Evolutionary conservation across 2,888 invertebrate species (phyloP).

Genomic region (Hirtodrosophila confusa): DNA sequence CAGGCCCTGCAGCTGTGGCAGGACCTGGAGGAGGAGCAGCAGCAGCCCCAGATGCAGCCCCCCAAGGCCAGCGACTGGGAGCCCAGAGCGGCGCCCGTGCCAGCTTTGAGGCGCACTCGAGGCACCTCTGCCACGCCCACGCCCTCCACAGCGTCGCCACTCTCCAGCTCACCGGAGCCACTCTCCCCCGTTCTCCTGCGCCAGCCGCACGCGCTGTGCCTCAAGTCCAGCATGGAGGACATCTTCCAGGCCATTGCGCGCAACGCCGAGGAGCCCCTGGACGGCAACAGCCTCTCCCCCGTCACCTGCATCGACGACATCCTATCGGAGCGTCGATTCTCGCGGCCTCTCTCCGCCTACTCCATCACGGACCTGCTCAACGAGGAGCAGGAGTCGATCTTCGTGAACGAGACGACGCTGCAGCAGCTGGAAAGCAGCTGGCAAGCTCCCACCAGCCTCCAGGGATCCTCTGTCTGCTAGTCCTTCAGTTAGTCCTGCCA

Average conservation of each 20-base stretch:
- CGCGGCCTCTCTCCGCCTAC: conserved; percentile 83
- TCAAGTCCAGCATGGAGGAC: conserved; percentile 82
- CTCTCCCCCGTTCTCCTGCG: conserved; percentile 66
- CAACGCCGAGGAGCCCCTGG: conserved; percentile 72
- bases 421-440: conserved; percentile 47
- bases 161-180: conserved; percentile 69
- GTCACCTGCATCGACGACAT: conserved; percentile 83
- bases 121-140: conserved; percentile 79
- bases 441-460: background rate
- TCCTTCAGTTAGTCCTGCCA: conserved; percentile 36
- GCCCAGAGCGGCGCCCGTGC: conserved; percentile 53
- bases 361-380: conserved; percentile 84
- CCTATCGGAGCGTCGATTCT: conserved; percentile 82
- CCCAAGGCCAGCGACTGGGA: conserved; percentile 52
- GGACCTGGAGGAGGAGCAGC: conserved; percentile 63
- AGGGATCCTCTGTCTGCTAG: background rate
- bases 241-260: conserved; percentile 82
- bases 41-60: background rate
- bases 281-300: conserved; percentile 70
- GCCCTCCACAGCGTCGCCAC: conserved; percentile 77
- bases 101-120: conserved; percentile 55
- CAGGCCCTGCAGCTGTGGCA: conserved; percentile 77
- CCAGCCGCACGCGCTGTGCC: conserved; percentile 71
- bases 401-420: conserved; percentile 69
- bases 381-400: conserved; percentile 77